Base-by-base conservation (phyloP, 2,113 vertebrate species). In the Machaerirhynchus nigripectus region DNA sequence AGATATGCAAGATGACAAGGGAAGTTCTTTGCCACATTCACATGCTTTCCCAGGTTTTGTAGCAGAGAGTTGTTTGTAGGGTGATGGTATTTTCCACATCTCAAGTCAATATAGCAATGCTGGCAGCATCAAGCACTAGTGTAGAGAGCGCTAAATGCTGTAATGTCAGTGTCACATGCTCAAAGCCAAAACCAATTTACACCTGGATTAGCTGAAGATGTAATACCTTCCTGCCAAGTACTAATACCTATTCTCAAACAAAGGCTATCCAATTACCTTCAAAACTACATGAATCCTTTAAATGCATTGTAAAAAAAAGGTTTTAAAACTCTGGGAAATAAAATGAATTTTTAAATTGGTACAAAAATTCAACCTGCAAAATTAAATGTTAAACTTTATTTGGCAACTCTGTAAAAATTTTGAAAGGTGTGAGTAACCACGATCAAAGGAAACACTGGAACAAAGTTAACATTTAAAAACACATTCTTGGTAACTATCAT, bases 121-220 rank as follows among this genome's bases (percentile, higher is more conserved):
- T 47, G 49, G 31, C 63, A 77, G 31, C 39, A 69, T 3, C 18
- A 52, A 77, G 28, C 21, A 46, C 55, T 35, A 28, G 12, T 27
- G 18, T 1, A 67, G 19, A 68, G 27, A 42, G 42, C 7, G 33
- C 39, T 77, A 77, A 77, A 73, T 16, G 31, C 63, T 63, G 8
- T 28, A 31, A 64, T 11, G 39, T 40, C 80, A 52, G 10, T 9
- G 37, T 37, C 80, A 81, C 15, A 3, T 18, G 35, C 55, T 84
- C 59, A 81, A 90, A 86, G 64, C 11, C 57, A 79, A 94, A 96
- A 74, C 56, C 27, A 85, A 78, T 75, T 90, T 83, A 75, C 47
- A 71, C 14, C 10, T 3, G 1, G 49, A 90, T 85, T 76, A 93
- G 39, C 44, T 40, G 27, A 88, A 59, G 65, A 79, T 33, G 24